These are phyloP conservation scores for Odontothrips loti DNA, from an alignment of 2,888 invertebrate species.

Conservation along the genomic window DNA sequence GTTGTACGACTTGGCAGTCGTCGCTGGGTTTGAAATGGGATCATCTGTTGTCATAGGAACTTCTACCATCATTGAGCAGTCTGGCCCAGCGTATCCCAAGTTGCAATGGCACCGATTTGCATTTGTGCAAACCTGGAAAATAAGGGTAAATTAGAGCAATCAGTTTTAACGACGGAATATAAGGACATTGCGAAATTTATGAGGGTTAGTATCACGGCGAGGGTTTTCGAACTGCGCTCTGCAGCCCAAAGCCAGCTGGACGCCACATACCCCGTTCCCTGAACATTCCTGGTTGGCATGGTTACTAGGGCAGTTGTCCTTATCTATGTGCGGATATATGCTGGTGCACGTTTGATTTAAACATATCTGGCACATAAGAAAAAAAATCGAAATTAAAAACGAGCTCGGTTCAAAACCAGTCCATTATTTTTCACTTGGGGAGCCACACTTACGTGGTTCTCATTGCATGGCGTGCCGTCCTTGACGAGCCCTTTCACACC, in stretches of 20 bases:
- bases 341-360: constrained; percentile 89
- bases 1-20: constrained; percentile 54
- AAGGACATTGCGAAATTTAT: too few species aligned
- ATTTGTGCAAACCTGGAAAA: constrained; percentile 81
- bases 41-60: constrained; percentile 55
- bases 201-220: too few species aligned
- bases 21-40: constrained; percentile 42
- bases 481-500: constrained; percentile 69
- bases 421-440: not conserved
- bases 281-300: constrained; percentile 88
- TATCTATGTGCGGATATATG: constrained; percentile 77
- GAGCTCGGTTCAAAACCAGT: not conserved
- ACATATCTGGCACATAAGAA: constrained; percentile 68
- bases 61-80: constrained; percentile 75
- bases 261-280: constrained; percentile 83
- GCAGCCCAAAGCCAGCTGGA: too few species aligned
- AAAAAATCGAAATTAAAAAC: constrained; percentile 29
- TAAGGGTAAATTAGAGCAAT: constrained; percentile 31
- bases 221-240: too few species aligned
- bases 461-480: constrained; percentile 92
- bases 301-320: constrained; percentile 85
- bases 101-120: constrained; percentile 88
- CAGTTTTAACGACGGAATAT: not conserved
- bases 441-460: constrained; percentile 62
- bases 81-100: constrained; percentile 79